These are phyloP conservation scores for Mylabris phalerata DNA, from an alignment of 1,140 invertebrate genomes.

Conservation along the genomic window DNA sequence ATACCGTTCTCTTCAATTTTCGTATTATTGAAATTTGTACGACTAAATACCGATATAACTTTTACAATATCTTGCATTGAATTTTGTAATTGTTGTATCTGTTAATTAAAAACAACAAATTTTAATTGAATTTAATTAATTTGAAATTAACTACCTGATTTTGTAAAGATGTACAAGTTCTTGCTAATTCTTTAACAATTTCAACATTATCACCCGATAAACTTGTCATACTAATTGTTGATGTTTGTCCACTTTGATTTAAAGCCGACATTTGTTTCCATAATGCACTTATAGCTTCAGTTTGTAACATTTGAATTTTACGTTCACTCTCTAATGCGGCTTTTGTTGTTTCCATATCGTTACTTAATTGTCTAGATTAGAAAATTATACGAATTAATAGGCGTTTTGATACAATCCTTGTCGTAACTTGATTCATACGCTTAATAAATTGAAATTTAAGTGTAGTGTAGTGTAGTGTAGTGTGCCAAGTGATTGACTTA, in stretches of 20 bases:
- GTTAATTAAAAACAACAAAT: constrained; percentile 3
- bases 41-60: constrained; percentile 52
- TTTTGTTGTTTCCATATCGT: constrained; percentile 74
- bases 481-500: too few relatives aligned
- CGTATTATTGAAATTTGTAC: constrained; percentile 43
- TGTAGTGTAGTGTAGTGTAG: too few relatives aligned
- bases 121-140: not conserved
- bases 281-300: constrained; percentile 82
- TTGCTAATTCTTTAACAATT: constrained; percentile 45
- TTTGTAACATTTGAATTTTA: constrained; percentile 77
- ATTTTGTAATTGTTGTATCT: constrained; percentile 68
- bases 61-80: constrained; percentile 69
- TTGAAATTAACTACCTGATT: constrained; percentile 36
- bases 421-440: too few relatives aligned
- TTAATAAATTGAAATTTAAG: not conserved
- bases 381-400: not conserved
- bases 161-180: constrained; percentile 46
- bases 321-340: constrained; percentile 77
- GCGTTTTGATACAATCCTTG: too few relatives aligned
- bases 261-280: constrained; percentile 81
- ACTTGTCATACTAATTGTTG: constrained; percentile 25
- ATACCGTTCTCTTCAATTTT: constrained; percentile 47
- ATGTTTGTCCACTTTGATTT: constrained; percentile 39
- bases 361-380: constrained; percentile 59
- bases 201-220: constrained; percentile 28